Evolutionary conservation across 2,113 vertebrate species (phyloP).

Genomic region (Ceyx cyanopectus): DNA sequence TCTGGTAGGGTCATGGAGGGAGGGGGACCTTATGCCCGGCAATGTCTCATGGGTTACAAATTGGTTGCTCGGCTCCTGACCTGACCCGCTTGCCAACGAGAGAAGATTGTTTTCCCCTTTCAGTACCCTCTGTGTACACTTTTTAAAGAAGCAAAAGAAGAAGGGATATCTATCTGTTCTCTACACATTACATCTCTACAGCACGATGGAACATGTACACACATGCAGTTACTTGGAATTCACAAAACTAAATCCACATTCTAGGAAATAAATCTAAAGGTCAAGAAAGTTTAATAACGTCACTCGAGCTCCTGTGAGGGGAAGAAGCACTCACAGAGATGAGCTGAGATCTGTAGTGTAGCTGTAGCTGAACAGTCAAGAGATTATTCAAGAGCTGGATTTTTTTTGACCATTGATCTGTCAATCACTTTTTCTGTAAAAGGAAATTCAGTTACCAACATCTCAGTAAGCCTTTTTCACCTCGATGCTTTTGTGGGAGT

Average conservation of each 20-base stretch:
- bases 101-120: background rate
- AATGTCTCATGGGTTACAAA: background rate
- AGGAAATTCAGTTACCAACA: background rate
- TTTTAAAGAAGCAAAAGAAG: background rate
- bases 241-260: background rate
- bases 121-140: background rate
- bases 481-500: background rate
- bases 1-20: background rate
- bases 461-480: constrained; percentile 11
- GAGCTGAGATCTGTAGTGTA: background rate
- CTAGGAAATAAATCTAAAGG: background rate
- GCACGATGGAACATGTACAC: background rate
- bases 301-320: background rate
- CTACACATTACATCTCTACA: background rate
- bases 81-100: background rate
- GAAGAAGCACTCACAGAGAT: background rate
- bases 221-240: background rate
- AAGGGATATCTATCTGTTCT: background rate
- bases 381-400: background rate
- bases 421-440: background rate
- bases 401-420: constrained; percentile 40
- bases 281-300: background rate
- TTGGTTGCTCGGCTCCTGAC: background rate
- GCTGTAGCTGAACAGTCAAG: background rate
- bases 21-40: background rate